Conservation (phyloP, 2,797 vertebrate genomes). For the Chaetophractus vellerosus region DNA sequence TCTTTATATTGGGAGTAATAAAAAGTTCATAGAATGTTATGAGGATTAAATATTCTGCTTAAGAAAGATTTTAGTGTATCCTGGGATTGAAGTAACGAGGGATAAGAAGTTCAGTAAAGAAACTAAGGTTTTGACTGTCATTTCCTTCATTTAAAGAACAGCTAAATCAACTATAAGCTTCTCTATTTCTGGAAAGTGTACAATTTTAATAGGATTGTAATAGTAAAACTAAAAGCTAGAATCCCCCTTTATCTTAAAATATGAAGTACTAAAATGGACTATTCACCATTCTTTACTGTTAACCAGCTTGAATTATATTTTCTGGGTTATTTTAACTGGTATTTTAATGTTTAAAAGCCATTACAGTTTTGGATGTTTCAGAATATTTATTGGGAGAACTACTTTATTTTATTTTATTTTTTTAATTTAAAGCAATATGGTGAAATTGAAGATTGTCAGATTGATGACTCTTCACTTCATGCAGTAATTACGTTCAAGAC, state of each 20-base stretch:
- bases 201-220: slow-evolving; percentile 3
- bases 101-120: background rate
- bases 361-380: slow-evolving; percentile 67
- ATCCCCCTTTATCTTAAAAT: background rate
- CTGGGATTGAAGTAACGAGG: slow-evolving; percentile 4
- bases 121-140: slow-evolving; percentile 48
- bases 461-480: slow-evolving; percentile 94
- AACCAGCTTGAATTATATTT: slow-evolving; percentile 46
- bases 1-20: slow-evolving; percentile 51
- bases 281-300: slow-evolving; percentile 30
- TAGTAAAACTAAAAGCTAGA: background rate
- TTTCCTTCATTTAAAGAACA: slow-evolving; percentile 67
- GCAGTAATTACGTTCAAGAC: slow-evolving; percentile 96
- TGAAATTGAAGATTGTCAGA: slow-evolving; percentile 98
- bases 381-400: slow-evolving; percentile 78
- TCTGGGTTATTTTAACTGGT: slow-evolving; percentile 68
- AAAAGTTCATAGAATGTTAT: slow-evolving; percentile 45
- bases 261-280: slow-evolving; percentile 59
- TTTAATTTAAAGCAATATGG: slow-evolving; percentile 96
- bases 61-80: slow-evolving; percentile 50
- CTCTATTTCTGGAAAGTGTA: slow-evolving; percentile 33
- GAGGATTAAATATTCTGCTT: slow-evolving; percentile 34
- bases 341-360: slow-evolving; percentile 67
- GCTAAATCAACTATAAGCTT: slow-evolving; percentile 1
- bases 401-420: slow-evolving; percentile 79